These are phyloP conservation scores for Rutilus rutilus DNA, from an alignment of 2,113 vertebrate species.

Conservation along the genomic window DNA sequence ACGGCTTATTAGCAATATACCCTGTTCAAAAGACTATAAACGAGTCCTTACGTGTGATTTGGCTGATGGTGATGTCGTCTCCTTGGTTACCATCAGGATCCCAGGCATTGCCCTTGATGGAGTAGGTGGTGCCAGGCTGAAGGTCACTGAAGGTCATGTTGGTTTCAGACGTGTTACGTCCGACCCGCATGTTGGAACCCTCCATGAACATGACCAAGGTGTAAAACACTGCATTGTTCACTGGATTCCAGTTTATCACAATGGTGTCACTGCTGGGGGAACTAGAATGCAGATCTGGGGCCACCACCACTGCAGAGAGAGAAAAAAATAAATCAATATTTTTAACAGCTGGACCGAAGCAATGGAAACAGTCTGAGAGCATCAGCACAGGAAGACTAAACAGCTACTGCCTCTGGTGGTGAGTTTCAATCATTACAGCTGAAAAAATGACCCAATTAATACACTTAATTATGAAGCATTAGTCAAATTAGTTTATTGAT, in stretches of 20 bases:
- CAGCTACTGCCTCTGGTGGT: not conserved
- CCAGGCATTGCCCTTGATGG: slow-evolving; percentile 85
- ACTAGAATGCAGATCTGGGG: slow-evolving; percentile 75
- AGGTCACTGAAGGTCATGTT: slow-evolving; percentile 76
- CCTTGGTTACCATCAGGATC: slow-evolving; percentile 80
- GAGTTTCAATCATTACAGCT: not conserved
- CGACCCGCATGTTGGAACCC: slow-evolving; percentile 76
- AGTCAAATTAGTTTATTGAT: not conserved
- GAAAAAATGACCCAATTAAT: not conserved
- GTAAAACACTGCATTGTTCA: slow-evolving; percentile 80
- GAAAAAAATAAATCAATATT: not conserved
- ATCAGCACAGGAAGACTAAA: not conserved
- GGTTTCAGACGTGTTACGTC: slow-evolving; percentile 81
- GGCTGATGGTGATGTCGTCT: slow-evolving; percentile 81
- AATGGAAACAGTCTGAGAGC: not conserved
- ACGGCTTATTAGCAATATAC: not conserved
- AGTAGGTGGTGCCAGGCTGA: slow-evolving; percentile 83
- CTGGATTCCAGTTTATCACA: slow-evolving; percentile 79
- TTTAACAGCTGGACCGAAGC: not conserved
- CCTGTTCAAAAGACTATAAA: not conserved
- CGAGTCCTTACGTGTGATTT: slow-evolving; percentile 88
- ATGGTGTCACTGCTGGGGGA: slow-evolving; percentile 79
- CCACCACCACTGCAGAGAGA: slow-evolving; percentile 78
- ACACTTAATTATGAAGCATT: not conserved
- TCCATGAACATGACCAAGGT: slow-evolving; percentile 81